These are phyloP conservation scores for Morbakka virulenta DNA, from an alignment of 30 jellyfish, hydroid and myxozoan genomes.

Conservation along the genomic window DNA sequence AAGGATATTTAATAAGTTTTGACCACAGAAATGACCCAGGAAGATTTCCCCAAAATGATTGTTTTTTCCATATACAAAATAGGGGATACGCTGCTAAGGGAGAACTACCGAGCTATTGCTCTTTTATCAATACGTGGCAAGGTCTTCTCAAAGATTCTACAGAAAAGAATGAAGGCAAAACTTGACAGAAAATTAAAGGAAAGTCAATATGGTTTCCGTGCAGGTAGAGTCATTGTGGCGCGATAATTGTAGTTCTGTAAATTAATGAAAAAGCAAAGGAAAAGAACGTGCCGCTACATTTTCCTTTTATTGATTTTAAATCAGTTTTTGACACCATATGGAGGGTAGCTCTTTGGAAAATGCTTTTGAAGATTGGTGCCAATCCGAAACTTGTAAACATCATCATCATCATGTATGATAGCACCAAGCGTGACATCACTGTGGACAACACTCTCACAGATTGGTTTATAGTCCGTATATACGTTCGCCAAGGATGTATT, in stretches of 20 bases:
- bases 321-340: too few relatives aligned
- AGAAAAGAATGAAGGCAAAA: not conserved
- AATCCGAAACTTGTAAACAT: not conserved
- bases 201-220: too few relatives aligned
- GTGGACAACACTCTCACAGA: too few relatives aligned
- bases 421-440: not conserved
- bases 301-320: too few relatives aligned
- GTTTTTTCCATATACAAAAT: not conserved
- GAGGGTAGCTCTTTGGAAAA: too few relatives aligned
- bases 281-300: too few relatives aligned
- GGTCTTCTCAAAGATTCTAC: not conserved
- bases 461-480: too few relatives aligned
- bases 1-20: not conserved
- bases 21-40: not conserved
- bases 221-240: not conserved
- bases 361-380: too few relatives aligned
- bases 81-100: not conserved
- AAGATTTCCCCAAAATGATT: not conserved
- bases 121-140: not conserved
- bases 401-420: not conserved
- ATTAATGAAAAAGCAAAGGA: not conserved
- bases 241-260: not conserved
- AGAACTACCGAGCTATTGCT: too few relatives aligned
- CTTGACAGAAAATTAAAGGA: too few relatives aligned
- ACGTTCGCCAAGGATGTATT: not conserved